Conservation (phyloP, 1,140 invertebrate genomes). For the Drosophila varians region DNA sequence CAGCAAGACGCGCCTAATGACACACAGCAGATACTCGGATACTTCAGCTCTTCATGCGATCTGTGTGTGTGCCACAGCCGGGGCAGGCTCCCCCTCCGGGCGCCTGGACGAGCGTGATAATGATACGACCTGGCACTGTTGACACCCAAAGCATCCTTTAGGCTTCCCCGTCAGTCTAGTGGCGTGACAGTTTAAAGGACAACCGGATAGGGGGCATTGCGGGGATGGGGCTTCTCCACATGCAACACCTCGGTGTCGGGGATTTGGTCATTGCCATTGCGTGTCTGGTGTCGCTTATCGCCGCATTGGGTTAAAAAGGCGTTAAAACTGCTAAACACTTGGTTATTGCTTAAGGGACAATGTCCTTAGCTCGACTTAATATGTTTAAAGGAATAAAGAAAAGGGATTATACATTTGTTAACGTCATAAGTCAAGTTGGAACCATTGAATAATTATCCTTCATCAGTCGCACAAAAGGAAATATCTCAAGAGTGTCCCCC, state of each 20-base stretch:
- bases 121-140: constrained; percentile 63
- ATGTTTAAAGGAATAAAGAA: neutral
- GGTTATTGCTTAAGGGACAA: constrained; percentile 58
- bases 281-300: constrained; percentile 59
- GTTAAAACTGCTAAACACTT: constrained; percentile 72
- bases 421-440: neutral
- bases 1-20: constrained; percentile 65
- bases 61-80: constrained; percentile 2
- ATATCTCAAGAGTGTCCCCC: constrained; percentile 7
- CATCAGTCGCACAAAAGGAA: constrained; percentile 24
- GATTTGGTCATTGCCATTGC: constrained; percentile 46
- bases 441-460: constrained; percentile 33
- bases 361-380: neutral
- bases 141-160: constrained; percentile 61
- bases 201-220: constrained; percentile 8
- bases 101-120: constrained; percentile 56
- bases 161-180: constrained; percentile 21
- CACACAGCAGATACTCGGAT: constrained; percentile 38
- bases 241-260: constrained; percentile 39
- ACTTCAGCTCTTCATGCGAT: constrained; percentile 44
- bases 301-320: constrained; percentile 48
- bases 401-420: neutral
- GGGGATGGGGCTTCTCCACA: constrained; percentile 37
- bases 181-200: constrained; percentile 60
- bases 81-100: neutral